Evolutionary conservation across 2,113 vertebrate species (phyloP).

Genomic region (Pseudopodoces humilis): DNA sequence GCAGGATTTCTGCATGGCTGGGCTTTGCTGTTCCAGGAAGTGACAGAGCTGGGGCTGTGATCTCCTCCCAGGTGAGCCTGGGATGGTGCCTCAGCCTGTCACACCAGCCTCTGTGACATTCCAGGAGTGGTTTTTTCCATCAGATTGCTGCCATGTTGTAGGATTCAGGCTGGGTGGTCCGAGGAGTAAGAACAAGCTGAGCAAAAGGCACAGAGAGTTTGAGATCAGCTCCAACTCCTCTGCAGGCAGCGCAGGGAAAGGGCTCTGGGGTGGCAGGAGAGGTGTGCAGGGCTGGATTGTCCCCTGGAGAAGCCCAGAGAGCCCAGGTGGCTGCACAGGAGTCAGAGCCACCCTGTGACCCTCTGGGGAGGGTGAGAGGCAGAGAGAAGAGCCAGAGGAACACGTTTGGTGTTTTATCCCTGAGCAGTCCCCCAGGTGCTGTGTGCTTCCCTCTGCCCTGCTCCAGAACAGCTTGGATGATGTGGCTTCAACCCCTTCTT

Average conservation of each 20-base stretch:
- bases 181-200: not conserved
- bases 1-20: constrained; percentile 25
- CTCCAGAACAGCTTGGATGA: fast-evolving
- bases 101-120: not conserved
- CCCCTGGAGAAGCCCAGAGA: not conserved
- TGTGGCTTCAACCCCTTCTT: not conserved
- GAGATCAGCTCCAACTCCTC: not conserved
- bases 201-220: not conserved
- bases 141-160: not conserved
- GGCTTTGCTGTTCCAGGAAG: not conserved
- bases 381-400: not conserved
- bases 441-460: not conserved
- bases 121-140: not conserved
- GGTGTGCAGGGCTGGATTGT: not conserved
- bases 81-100: not conserved
- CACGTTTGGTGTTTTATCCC: not conserved
- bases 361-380: fast-evolving
- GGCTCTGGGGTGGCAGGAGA: no score
- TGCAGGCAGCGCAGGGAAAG: not conserved
- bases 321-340: not conserved
- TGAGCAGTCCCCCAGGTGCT: not conserved
- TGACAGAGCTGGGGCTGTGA: not conserved
- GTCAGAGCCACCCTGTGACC: not conserved
- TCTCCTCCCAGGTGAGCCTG: not conserved
- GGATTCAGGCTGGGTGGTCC: not conserved